Conservation (phyloP, 2,888 invertebrate genomes). For the Drosophila acutilabella region DNA sequence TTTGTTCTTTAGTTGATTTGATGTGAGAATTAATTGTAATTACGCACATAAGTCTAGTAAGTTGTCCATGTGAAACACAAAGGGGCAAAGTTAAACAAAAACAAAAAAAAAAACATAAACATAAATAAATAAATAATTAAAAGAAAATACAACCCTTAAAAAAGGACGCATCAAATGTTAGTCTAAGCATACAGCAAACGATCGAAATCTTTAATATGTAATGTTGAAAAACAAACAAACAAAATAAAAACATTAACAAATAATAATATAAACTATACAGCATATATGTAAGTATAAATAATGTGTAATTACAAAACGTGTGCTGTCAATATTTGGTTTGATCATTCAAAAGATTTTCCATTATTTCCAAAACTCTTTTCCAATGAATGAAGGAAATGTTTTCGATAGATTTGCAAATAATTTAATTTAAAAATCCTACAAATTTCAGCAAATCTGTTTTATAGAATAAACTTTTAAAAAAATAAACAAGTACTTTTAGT, state of each 20-base stretch:
- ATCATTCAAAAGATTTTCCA: background rate
- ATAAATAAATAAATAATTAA: slow-evolving; percentile 3
- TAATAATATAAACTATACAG: slow-evolving; percentile 46
- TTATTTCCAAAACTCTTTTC: background rate
- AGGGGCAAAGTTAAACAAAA: slow-evolving; percentile 46
- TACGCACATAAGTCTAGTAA: slow-evolving; percentile 66
- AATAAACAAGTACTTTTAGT: background rate
- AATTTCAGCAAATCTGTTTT: slow-evolving; percentile 4
- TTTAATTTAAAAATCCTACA: background rate
- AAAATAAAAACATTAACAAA: slow-evolving; percentile 50
- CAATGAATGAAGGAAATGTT: background rate
- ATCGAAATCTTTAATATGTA: slow-evolving; percentile 64
- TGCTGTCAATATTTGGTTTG: background rate
- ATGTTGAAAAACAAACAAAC: slow-evolving; percentile 60
- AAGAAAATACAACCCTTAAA: slow-evolving; percentile 36
- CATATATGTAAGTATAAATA: slow-evolving; percentile 50
- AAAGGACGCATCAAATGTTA: slow-evolving; percentile 64
- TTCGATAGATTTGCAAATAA: background rate
- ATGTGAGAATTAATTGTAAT: slow-evolving; percentile 60
- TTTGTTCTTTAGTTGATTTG: slow-evolving; percentile 46
- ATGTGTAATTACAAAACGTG: slow-evolving; percentile 36
- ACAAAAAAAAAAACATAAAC: slow-evolving; percentile 1
- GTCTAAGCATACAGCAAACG: slow-evolving; percentile 58
- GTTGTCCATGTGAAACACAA: slow-evolving; percentile 68
- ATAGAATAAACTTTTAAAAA: background rate